Conservation (phyloP, 2,888 invertebrate species). For the Coelinius sp. region DNA sequence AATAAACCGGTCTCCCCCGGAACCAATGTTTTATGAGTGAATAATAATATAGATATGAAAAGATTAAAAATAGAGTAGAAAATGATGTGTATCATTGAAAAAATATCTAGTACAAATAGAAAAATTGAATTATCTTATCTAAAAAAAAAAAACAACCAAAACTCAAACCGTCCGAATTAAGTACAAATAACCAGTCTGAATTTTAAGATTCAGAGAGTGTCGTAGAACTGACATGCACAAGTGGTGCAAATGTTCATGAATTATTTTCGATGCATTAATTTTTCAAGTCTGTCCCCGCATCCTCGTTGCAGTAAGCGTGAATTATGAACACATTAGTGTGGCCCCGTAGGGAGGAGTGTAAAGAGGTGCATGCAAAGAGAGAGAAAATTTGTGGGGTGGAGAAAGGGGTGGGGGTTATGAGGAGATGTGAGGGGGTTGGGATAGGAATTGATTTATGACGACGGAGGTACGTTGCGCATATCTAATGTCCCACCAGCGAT, state of each 20-base stretch:
- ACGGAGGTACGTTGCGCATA: slow-evolving; percentile 64
- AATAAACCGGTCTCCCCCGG: slow-evolving; percentile 50
- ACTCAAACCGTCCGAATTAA: not conserved
- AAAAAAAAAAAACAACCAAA: too few relatives aligned
- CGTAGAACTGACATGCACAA: slow-evolving; percentile 22
- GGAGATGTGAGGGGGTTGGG: slow-evolving; percentile 50
- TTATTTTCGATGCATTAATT: slow-evolving; percentile 62
- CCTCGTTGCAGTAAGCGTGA: slow-evolving; percentile 67
- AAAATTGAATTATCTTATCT: too few relatives aligned
- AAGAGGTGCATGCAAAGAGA: slow-evolving; percentile 40
- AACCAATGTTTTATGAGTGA: slow-evolving; percentile 52
- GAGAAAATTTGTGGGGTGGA: slow-evolving; percentile 25
- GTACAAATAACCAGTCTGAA: not conserved
- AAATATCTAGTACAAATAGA: too few relatives aligned
- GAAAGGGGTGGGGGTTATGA: not conserved
- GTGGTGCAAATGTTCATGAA: slow-evolving; percentile 36
- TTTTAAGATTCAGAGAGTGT: slow-evolving; percentile 4
- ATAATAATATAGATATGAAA: slow-evolving; percentile 49
- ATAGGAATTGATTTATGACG: slow-evolving; percentile 70
- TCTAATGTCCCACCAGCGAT: slow-evolving; percentile 63
- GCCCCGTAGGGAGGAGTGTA: slow-evolving; percentile 34
- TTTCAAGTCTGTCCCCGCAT: slow-evolving; percentile 55
- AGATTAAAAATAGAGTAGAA: slow-evolving; percentile 7
- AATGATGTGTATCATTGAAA: too few relatives aligned
- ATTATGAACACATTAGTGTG: slow-evolving; percentile 68